Conservation (phyloP, 1,140 invertebrate species). For the Cyphomyrmex costatus region DNA sequence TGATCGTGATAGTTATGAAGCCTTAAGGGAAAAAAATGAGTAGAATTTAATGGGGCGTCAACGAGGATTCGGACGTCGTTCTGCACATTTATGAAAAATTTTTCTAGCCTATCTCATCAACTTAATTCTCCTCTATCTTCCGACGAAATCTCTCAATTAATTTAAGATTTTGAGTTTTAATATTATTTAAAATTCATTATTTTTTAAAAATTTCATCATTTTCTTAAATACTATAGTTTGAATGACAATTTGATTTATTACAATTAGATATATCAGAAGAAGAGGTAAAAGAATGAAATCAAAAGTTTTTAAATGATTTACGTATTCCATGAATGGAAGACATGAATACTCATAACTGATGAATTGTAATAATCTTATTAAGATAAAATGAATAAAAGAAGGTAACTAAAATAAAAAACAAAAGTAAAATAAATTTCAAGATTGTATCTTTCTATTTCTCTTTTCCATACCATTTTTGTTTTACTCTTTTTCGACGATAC, state of each 20-base stretch:
- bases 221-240: neutral
- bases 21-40: constrained; percentile 63
- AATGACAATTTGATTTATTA: constrained; percentile 2
- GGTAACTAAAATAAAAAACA: neutral
- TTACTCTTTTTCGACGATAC: neutral
- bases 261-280: neutral
- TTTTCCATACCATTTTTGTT: neutral
- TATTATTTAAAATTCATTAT: constrained; percentile 19
- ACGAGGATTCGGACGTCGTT: constrained; percentile 54
- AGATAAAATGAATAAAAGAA: neutral
- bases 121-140: constrained; percentile 19
- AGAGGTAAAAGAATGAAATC: neutral
- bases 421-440: constrained; percentile 11
- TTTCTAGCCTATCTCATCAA: constrained; percentile 30
- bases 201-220: constrained; percentile 9
- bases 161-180: constrained; percentile 47
- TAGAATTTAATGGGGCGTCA: constrained; percentile 73
- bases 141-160: constrained; percentile 50
- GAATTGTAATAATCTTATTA: neutral
- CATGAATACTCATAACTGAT: neutral
- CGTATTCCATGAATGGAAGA: neutral
- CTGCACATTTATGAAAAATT: constrained; percentile 54
- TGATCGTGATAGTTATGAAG: constrained; percentile 69
- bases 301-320: neutral
- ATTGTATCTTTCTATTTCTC: neutral